Evolutionary conservation across 2,797 vertebrate genomes (phyloP).

Genomic region (Phataginus tricuspis): DNA sequence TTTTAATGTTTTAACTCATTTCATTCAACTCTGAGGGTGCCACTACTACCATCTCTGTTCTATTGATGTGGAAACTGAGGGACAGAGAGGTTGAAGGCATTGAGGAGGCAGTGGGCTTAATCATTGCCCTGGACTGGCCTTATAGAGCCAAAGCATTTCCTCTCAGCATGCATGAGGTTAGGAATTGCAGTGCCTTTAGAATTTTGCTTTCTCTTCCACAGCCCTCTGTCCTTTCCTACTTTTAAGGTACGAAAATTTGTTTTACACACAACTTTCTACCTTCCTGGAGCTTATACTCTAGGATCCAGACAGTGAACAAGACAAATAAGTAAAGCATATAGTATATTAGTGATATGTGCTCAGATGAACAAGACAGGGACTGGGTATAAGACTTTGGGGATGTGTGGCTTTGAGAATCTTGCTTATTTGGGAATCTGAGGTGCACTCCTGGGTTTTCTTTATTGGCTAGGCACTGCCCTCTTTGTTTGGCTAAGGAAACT

Average conservation of each 20-base stretch:
- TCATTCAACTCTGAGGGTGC: neutral
- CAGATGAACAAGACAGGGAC: neutral
- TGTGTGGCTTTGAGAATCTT: constrained; percentile 29
- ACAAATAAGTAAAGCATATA: constrained; percentile 2
- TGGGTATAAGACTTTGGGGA: neutral
- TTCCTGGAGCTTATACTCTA: constrained; percentile 41
- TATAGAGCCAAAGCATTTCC: neutral
- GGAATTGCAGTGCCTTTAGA: neutral
- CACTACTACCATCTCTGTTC: neutral
- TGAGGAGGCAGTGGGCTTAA: neutral
- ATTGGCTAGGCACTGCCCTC: constrained; percentile 1
- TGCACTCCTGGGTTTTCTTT: neutral
- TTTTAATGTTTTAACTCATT: neutral
- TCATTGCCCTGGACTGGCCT: neutral
- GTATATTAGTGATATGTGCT: neutral
- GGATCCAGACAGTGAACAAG: neutral
- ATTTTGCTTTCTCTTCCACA: constrained; percentile 6
- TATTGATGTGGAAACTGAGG: constrained; percentile 45
- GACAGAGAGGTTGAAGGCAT: neutral
- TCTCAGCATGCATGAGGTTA: neutral
- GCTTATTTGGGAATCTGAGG: neutral
- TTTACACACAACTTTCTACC: neutral
- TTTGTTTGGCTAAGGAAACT: constrained; percentile 24
- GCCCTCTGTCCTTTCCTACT: neutral
- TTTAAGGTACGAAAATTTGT: constrained; percentile 14